phyloP scores from a whole-genome alignment of 2,888 invertebrate genomes.

The Nephrotoma flavescens region DNA sequence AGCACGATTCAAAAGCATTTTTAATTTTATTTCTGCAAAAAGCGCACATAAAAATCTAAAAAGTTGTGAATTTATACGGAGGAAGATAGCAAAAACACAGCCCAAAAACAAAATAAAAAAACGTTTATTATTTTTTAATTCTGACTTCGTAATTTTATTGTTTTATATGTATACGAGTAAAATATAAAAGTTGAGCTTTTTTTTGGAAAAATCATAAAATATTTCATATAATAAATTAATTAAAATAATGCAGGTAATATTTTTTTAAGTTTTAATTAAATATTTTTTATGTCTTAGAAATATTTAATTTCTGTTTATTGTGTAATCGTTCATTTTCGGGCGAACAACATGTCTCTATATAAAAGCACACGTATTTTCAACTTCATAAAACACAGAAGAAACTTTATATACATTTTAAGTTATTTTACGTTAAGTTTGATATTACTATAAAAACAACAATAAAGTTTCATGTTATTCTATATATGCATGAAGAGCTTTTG shows the following conservation, averaged over 20 bases:
- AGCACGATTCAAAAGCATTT: not conserved
- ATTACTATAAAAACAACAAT: too few species aligned
- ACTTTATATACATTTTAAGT: too few species aligned
- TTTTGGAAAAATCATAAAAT: not conserved
- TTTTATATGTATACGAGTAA: not conserved
- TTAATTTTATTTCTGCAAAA: not conserved
- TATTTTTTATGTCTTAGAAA: too few species aligned
- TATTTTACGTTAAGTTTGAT: too few species aligned
- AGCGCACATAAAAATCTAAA: not conserved
- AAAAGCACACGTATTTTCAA: too few species aligned
- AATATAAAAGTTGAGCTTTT: not conserved
- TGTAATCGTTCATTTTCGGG: too few species aligned
- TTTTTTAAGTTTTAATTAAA: not conserved
- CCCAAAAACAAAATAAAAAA: not conserved
- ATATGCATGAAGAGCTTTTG: too few species aligned
- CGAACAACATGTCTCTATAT: too few species aligned
- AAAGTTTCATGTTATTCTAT: too few species aligned
- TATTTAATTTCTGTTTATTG: too few species aligned
- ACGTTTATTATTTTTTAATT: not conserved
- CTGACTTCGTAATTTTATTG: not conserved
- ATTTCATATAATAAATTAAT: not conserved
- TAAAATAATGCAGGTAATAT: not conserved
- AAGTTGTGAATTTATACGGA: not conserved
- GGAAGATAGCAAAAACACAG: not conserved
- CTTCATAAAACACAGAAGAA: too few species aligned